These are phyloP conservation scores for Apodemia mormo DNA, from an alignment of 2,888 invertebrate species.

Conservation along the genomic window DNA sequence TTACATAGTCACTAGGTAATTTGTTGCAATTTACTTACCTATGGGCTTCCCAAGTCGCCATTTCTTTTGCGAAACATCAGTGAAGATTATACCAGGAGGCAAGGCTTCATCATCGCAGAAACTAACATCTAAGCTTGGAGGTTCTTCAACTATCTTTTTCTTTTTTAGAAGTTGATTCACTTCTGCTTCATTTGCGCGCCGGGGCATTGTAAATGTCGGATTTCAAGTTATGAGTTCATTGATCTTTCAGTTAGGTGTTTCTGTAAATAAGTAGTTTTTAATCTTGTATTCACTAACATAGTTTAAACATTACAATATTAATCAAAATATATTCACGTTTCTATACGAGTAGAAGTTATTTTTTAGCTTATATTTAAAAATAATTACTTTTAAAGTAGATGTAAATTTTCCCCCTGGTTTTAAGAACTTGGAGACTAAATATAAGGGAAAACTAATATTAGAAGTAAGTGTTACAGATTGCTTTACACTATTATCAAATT, in stretches of 20 bases:
- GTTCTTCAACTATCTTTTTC: conserved; percentile 52
- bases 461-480: not conserved
- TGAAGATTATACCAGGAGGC: conserved; percentile 87
- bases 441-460: not conserved
- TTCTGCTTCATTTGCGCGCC: conserved; percentile 58
- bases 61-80: conserved; percentile 89
- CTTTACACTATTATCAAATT: not conserved
- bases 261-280: conserved; percentile 18
- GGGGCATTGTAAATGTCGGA: conserved; percentile 55
- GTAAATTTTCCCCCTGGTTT: not conserved
- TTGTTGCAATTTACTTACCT: conserved; percentile 74
- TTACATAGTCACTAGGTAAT: too few species aligned
- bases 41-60: conserved; percentile 95
- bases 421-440: too few species aligned
- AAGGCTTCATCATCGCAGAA: conserved; percentile 75
- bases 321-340: not conserved
- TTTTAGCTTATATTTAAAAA: conserved; percentile 1
- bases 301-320: not conserved
- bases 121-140: conserved; percentile 61
- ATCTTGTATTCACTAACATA: not conserved
- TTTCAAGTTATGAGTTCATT: conserved; percentile 32
- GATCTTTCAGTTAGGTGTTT: conserved; percentile 28
- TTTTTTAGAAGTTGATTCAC: conserved; percentile 59
- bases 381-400: conserved; percentile 3
- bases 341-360: not conserved